Evolutionary conservation across 2,113 vertebrate genomes (phyloP).

Genomic region (Rallus limicola): DNA sequence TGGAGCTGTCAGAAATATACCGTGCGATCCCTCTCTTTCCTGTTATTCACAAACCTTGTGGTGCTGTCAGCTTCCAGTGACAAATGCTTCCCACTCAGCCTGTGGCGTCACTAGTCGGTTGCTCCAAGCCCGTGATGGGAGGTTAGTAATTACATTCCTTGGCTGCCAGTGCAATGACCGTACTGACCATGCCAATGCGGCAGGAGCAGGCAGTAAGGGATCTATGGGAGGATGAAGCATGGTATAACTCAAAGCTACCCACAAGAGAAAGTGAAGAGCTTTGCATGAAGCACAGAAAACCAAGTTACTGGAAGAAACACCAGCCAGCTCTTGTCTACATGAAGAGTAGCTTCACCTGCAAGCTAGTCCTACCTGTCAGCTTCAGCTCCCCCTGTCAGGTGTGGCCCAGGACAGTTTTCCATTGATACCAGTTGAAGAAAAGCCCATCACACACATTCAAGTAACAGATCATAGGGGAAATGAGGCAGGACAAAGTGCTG

Average conservation of each 20-base stretch:
- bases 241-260: not conserved
- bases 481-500: not conserved
- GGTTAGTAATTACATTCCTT: not conserved
- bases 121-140: not conserved
- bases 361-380: not conserved
- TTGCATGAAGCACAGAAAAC: not conserved
- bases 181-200: accelerated
- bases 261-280: not conserved
- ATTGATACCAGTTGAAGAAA: not conserved
- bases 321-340: not conserved
- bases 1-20: not conserved
- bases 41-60: slow-evolving; percentile 53
- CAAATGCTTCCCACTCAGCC: slow-evolving; percentile 22
- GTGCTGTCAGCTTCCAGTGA: slow-evolving; percentile 37
- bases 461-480: not conserved
- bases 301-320: not conserved
- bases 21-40: slow-evolving; percentile 43
- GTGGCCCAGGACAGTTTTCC: not conserved
- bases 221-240: not conserved
- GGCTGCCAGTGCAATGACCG: accelerated
- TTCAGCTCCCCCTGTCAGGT: not conserved
- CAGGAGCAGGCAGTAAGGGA: not conserved
- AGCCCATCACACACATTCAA: not conserved
- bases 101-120: not conserved
- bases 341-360: not conserved